These are phyloP conservation scores for Desmophyllum pertusum DNA, from an alignment of 92 coral and sea anemone species.

Conservation along the genomic window DNA sequence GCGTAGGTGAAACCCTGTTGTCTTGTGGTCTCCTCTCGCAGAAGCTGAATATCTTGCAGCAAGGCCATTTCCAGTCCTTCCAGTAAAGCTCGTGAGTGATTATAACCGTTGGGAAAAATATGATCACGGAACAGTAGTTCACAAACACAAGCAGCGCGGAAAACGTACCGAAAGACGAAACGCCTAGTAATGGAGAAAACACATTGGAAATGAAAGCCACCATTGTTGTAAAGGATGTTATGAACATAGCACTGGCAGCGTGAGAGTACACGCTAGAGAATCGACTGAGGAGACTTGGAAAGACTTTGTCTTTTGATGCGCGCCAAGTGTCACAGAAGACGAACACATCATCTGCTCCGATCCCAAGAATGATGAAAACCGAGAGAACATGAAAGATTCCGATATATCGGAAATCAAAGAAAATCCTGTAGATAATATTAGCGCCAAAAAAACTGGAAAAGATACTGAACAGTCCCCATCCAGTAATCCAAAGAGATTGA, in stretches of 20 bases:
- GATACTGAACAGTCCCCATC: constrained; percentile 76
- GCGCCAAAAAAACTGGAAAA: constrained; percentile 74
- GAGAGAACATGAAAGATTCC: constrained; percentile 79
- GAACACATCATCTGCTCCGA: constrained; percentile 79
- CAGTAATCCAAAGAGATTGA: constrained; percentile 76
- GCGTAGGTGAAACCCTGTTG: constrained; percentile 10
- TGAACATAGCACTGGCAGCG: constrained; percentile 73
- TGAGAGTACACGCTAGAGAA: constrained; percentile 65
- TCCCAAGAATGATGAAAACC: constrained; percentile 75
- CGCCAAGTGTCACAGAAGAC: constrained; percentile 83
- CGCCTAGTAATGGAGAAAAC: constrained; percentile 68
- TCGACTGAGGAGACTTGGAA: constrained; percentile 46
- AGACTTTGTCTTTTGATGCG: constrained; percentile 44
- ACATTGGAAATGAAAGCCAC: constrained; percentile 75
- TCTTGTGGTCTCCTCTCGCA: constrained; percentile 9
- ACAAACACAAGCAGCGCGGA: constrained; percentile 76
- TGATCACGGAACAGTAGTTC: constrained; percentile 70
- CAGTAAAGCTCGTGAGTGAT: constrained; percentile 65
- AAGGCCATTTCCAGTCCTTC: constrained; percentile 74
- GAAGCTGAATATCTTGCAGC: constrained; percentile 25
- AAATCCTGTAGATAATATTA: constrained; percentile 66
- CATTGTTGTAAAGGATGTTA: constrained; percentile 76
- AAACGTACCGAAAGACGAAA: constrained; percentile 75
- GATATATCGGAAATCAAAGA: constrained; percentile 76
- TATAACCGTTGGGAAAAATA: constrained; percentile 74